Conservation (phyloP, 2,113 vertebrate species). For the Calyptommatus sinebrachiatus region DNA sequence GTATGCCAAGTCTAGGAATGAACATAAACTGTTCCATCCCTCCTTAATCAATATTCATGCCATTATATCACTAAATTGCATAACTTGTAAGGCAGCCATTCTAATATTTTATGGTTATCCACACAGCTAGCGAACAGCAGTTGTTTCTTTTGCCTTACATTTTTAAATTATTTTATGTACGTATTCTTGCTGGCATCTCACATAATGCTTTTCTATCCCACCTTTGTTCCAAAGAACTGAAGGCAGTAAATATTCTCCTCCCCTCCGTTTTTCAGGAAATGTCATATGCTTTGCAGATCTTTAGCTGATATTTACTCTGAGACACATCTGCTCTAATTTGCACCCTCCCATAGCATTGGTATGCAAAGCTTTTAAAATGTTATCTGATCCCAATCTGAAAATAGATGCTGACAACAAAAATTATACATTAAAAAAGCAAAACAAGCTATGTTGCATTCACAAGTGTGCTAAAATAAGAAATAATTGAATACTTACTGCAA, state of each 20-base stretch:
- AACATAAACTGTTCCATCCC: too few relatives aligned
- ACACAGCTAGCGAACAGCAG: not conserved
- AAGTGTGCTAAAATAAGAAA: slow-evolving; percentile 4
- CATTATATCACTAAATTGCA: not conserved
- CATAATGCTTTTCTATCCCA: too few relatives aligned
- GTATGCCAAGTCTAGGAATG: too few relatives aligned
- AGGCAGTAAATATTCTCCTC: too few relatives aligned
- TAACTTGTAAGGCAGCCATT: too few relatives aligned
- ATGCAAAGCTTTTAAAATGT: not conserved
- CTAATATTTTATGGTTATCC: not conserved
- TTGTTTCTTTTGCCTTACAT: not conserved
- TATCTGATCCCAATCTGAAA: not conserved
- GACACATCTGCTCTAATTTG: not conserved
- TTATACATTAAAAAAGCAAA: rapidly evolving
- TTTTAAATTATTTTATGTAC: too few relatives aligned
- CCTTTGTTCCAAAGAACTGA: too few relatives aligned
- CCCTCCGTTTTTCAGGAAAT: too few relatives aligned
- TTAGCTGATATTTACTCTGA: not conserved
- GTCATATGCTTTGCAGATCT: not conserved
- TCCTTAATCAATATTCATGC: not conserved
- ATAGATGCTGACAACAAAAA: not conserved
- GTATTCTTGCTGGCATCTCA: too few relatives aligned
- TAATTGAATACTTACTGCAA: slow-evolving; percentile 88
- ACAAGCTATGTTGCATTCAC: not conserved
- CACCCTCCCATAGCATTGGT: not conserved